Base-by-base conservation (phyloP, 2,888 invertebrate species). In the Phrixothrix hirtus region DNA sequence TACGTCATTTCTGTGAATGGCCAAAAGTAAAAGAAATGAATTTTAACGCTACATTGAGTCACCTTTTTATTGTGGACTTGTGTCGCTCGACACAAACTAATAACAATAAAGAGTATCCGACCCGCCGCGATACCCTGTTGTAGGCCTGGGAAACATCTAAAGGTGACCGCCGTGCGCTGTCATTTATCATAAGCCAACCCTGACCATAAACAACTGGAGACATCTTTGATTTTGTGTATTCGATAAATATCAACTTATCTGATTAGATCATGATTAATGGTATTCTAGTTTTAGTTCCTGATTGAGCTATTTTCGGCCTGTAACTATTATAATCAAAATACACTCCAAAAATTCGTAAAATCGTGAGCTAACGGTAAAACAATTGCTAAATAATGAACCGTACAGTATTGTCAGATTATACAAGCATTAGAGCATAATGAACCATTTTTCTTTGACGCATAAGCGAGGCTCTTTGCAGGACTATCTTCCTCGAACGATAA, bases 101-200 rank as follows among this genome's bases (percentile, higher is more conserved):
- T 49, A 55, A 55, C 48, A 55, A 51, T 51, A 51, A 51, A 51
- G 51, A 42, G 49, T 45, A 48, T 49, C 45, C 48, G 38, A 45
- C 48, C 48, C 35, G 45, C 49, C 39, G 53, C 43, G 53, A 53
- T 42, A 42, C 46, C 41, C 45, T 53, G 48, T 48, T 44, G 39
- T 43, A 55, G 45, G 44, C 54, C 49, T 55, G 49, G 54, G 53
- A 49, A 55, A 55, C 49, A 49, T 55, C 54, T 55, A 38, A 51
- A 54, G 52, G 57, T 49, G 57, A 35, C 57, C 57, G 55, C 54
- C 55, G 46, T n/a, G n/a, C n/a, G n/a, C n/a, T n/a, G n/a, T 55
- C 57, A 58, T 58, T 58, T 51, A 55, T 58, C 57, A 58, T 58
- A 58, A 52, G 50, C 42, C 57, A 47, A 55, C 57, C 57, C 55